Evolutionary conservation across 2,888 invertebrate species (phyloP), one percentile per base, ranked within the genome.

Genomic region (Sminthurinus aureus): DNA sequence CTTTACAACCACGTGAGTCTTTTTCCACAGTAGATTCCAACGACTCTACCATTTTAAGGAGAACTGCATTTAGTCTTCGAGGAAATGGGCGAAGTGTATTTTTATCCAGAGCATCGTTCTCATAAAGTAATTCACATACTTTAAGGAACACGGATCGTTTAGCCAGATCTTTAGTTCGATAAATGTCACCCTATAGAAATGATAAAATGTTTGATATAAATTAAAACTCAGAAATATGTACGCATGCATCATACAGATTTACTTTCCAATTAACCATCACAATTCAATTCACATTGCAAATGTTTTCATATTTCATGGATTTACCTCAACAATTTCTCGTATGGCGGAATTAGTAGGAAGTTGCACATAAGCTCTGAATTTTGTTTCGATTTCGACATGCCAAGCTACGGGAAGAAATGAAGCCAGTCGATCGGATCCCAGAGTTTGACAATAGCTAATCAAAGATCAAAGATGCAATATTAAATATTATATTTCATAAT

Each of bases 121-220:
- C 85, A 88, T 96, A 94, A 4, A 98, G 91, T 87, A 91, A 89
- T 83, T 93, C 92, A 89, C 97, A 97, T 0, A 94, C 93, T 83
- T 94, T 93, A 83, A 97, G 91, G 0, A 97, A 97, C 0, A 94
- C 97, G 0, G 95, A 94, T 88, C 95, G 93, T 90, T 97, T 97
- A 0, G 98, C 97, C 4, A 91, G 86, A 87, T 92, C 93, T 83
- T 93, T 90, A n/a, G n/a, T 64, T 2, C 64, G 64, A 64, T 38
- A 38, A 38, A 64, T 8, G 3, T n/a, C 64, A 18, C 18, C n/a
- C 64, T n/a, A 64, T 8, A 64, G 9, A 15, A 38, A 38, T 38
- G 3, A 38, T 4, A 38, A 38, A 1, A 4, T 38, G 6, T 38
- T 38, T 38, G 38, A 6, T 38, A 4, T 4, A 6, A 38, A 38